These are phyloP conservation scores for Oenanthe oenanthe DNA, from an alignment of 2,113 vertebrate genomes.

Conservation along the genomic window DNA sequence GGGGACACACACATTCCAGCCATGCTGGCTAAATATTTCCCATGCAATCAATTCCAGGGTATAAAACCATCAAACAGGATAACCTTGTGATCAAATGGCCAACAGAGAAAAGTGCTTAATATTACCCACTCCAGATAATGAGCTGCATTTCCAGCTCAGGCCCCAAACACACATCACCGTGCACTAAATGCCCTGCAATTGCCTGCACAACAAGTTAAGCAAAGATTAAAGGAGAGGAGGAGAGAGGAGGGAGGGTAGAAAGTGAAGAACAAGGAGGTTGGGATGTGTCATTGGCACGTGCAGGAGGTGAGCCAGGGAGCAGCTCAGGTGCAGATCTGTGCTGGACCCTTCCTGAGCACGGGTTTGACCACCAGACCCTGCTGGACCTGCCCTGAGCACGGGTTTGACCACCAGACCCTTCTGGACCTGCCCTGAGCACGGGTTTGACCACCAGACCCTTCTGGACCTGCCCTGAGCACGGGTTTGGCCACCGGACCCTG, in stretches of 20 bases:
- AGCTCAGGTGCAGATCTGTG: neutral
- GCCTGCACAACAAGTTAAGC: constrained; percentile 43
- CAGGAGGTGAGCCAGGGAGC: neutral
- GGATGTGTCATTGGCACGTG: neutral
- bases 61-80: constrained; percentile 49
- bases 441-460: neutral
- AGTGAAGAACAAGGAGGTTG: neutral
- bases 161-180: constrained; percentile 45
- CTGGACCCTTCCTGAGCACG: neutral
- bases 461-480: neutral
- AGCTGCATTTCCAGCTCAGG: constrained; percentile 43
- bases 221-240: constrained; percentile 27
- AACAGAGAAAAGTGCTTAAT: constrained; percentile 62
- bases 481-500: neutral
- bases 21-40: constrained; percentile 10
- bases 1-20: neutral
- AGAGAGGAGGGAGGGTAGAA: neutral
- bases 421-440: no score
- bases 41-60: constrained; percentile 40
- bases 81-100: constrained; percentile 63
- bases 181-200: neutral
- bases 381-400: neutral
- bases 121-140: constrained; percentile 58
- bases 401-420: neutral
- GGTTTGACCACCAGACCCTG: neutral